These are phyloP conservation scores for Trichosurus vulpecula DNA, from an alignment of 2,797 vertebrate species.

Conservation along the genomic window DNA sequence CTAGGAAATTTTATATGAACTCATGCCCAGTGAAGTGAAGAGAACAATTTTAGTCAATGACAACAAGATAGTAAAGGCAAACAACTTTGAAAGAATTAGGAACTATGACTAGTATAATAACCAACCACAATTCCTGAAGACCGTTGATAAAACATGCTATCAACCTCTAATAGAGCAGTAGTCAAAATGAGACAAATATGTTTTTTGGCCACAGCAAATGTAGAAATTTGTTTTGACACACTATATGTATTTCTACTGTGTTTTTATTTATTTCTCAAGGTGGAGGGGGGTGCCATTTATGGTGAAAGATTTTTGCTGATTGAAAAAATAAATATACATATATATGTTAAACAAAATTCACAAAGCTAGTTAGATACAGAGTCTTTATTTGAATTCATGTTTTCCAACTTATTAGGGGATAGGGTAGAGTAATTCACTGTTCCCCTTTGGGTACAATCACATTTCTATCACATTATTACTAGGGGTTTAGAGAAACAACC, in stretches of 20 bases:
- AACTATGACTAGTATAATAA: not conserved
- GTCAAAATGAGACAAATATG: not conserved
- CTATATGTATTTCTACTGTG: not conserved
- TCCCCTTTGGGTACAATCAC: not conserved
- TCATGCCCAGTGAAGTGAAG: not conserved
- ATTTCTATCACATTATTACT: not conserved
- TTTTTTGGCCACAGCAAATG: not conserved
- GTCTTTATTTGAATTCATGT: not conserved
- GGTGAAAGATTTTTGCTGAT: not conserved
- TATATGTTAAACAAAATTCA: not conserved
- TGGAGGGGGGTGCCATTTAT: not conserved
- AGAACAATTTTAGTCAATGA: not conserved
- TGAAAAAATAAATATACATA: not conserved
- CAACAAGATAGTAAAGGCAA: not conserved
- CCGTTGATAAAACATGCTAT: not conserved
- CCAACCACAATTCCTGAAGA: not conserved
- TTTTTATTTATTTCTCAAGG: not conserved
- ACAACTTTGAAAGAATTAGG: not conserved
- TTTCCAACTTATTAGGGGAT: not conserved
- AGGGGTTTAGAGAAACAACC: not conserved
- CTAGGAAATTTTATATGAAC: not conserved
- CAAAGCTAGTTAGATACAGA: not conserved
- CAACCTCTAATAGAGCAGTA: not conserved
- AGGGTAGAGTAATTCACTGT: not conserved
- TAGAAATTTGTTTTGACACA: not conserved